A percentile compares a stretch with the other conserved stretches of the same genome.
phyloP scores from a whole-genome alignment of 2,113 vertebrate genomes.

The Pangasianodon hypophthalmus region DNA sequence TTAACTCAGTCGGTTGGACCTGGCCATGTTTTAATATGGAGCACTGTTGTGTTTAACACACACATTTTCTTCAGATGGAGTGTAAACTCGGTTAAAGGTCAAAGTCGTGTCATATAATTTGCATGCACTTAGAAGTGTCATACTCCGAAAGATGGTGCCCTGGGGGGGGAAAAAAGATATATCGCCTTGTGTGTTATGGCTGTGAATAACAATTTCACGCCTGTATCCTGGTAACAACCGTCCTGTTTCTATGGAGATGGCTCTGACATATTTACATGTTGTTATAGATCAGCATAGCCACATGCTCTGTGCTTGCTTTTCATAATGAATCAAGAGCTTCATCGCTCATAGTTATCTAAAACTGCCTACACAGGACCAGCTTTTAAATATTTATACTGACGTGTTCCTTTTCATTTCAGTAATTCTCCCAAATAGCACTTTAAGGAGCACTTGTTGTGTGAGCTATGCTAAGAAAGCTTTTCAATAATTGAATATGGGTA shows the following conservation, averaged over 20 bases:
- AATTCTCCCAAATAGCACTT: conserved; percentile 48
- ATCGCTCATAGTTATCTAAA: neutral
- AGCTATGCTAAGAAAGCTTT: neutral
- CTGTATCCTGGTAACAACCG: conserved; percentile 10
- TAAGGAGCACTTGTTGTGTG: neutral
- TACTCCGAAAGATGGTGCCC: neutral
- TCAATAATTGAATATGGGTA: neutral
- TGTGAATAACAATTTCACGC: conserved; percentile 37
- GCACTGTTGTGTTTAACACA: neutral
- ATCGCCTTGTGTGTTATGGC: neutral
- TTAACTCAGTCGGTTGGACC: neutral
- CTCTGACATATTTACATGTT: conserved; percentile 19
- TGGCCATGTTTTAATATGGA: neutral
- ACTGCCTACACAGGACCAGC: neutral
- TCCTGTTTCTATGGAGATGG: conserved; percentile 25
- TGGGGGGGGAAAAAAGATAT: too few relatives aligned
- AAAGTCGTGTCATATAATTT: neutral
- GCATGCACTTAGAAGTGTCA: neutral
- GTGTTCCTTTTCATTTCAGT: conserved; percentile 12
- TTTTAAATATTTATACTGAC: neutral
- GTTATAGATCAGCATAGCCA: neutral
- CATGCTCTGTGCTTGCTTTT: neutral
- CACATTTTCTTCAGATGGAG: neutral
- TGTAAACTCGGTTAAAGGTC: conserved; percentile 7
- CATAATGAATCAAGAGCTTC: neutral